Conservation (phyloP, 1,140 invertebrate genomes). For the Spodoptera frugiperda region DNA sequence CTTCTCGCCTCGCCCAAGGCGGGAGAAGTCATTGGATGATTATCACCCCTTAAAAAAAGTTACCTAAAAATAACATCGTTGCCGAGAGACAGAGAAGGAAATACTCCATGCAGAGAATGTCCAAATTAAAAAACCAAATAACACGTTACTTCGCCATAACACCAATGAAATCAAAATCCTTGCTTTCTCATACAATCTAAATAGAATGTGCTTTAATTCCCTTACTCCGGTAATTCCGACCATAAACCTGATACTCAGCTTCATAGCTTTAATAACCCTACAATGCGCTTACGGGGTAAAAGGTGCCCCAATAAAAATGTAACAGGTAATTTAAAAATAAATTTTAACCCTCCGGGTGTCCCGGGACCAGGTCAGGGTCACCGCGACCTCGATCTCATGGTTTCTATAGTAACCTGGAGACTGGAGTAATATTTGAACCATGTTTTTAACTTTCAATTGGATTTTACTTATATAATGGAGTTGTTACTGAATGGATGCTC, state of each 20-base stretch:
- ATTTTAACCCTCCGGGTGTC: conserved; percentile 33
- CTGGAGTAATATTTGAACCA: conserved; percentile 17
- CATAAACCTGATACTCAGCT: background rate
- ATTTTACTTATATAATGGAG: conserved; percentile 21
- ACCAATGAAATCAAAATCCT: background rate
- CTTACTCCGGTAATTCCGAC: too few relatives aligned
- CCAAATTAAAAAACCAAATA: too few relatives aligned
- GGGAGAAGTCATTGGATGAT: too few relatives aligned
- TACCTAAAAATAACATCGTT: too few relatives aligned
- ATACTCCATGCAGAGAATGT: too few relatives aligned
- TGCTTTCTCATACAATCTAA: too few relatives aligned
- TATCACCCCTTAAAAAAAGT: too few relatives aligned
- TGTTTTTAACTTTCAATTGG: conserved; percentile 36
- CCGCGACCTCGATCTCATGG: conserved; percentile 48
- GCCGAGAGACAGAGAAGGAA: too few relatives aligned
- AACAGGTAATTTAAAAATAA: conserved; percentile 44
- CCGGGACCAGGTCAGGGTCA: conserved; percentile 48
- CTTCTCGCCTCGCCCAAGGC: too few relatives aligned
- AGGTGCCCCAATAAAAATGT: conserved; percentile 33
- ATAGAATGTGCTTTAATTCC: too few relatives aligned
- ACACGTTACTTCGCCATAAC: too few relatives aligned
- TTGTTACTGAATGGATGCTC: background rate
- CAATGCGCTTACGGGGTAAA: background rate
- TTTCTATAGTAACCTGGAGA: conserved; percentile 44
- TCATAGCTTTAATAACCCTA: conserved; percentile 6